phyloP scores from a whole-genome alignment of 92 coral and sea anemone genomes.

The Umimayanthus kanabou region DNA sequence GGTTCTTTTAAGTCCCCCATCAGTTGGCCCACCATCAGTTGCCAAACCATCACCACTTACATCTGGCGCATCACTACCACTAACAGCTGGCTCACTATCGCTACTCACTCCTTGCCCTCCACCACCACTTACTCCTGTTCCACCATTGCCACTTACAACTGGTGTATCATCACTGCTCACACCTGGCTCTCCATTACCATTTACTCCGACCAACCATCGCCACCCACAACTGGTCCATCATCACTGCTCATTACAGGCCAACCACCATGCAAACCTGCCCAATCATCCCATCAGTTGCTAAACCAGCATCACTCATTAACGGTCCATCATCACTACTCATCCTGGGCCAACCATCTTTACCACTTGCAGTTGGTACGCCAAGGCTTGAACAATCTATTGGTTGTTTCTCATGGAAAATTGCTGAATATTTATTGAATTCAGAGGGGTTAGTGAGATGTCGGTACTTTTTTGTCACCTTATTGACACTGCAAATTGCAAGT shows the following conservation, averaged over 20 bases:
- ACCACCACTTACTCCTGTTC: not conserved
- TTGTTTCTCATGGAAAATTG: not conserved
- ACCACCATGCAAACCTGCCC: constrained; percentile 7
- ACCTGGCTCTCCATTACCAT: no score
- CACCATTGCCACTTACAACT: constrained; percentile 8
- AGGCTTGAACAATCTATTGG: not conserved
- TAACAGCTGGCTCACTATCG: not conserved
- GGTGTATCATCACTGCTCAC: no score
- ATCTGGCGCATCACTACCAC: not conserved
- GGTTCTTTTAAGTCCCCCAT: no score
- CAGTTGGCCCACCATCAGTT: no score
- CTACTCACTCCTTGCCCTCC: not conserved
- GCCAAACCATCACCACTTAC: constrained; percentile 14
- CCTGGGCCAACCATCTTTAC: constrained; percentile 8
- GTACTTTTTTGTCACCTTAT: not conserved
- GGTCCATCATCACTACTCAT: not conserved
- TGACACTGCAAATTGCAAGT: constrained; percentile 10
- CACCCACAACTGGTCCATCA: constrained; percentile 8
- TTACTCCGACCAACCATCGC: not conserved
- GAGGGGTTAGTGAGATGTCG: not conserved
- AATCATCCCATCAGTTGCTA: constrained; percentile 3
- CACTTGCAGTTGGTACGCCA: not conserved
- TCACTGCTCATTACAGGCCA: constrained; percentile 11
- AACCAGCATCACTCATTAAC: constrained; percentile 1
- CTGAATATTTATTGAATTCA: not conserved